Conservation (phyloP, 2,888 invertebrate species). For the Arrhopalites spinosus region DNA sequence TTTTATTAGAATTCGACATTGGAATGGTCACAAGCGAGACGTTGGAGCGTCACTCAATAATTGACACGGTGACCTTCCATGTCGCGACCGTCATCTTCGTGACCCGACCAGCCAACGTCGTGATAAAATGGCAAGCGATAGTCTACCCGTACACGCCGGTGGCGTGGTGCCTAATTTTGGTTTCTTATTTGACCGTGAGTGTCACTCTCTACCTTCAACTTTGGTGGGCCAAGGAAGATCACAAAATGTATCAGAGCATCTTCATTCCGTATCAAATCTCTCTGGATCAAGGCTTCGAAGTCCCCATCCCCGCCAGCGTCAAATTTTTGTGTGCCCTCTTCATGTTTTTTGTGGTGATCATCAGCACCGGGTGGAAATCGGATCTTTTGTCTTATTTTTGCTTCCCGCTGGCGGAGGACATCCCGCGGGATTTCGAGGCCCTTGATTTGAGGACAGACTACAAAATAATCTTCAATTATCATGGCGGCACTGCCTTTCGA, state of each 20-base stretch:
- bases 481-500: neutral
- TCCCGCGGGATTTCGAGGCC: neutral
- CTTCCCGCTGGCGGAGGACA: neutral
- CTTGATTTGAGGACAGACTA: neutral
- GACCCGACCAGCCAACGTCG: neutral
- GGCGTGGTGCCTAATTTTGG: neutral
- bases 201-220: neutral
- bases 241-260: neutral
- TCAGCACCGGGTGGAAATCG: neutral
- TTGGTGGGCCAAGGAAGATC: neutral
- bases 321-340: neutral
- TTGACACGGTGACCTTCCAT: neutral
- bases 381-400: conserved; percentile 5
- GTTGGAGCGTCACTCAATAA: neutral
- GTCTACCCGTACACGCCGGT: conserved; percentile 14
- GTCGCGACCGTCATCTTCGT: conserved; percentile 1
- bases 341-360: conserved; percentile 21
- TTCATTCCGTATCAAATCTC: conserved; percentile 13
- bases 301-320: neutral
- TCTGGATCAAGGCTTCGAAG: conserved; percentile 8
- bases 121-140: conserved; percentile 14
- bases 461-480: conserved; percentile 8
- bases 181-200: neutral
- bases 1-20: no score
- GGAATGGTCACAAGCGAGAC: neutral